Conservation (phyloP, 2,113 vertebrate species). For the Pelmatolapia mariae region DNA sequence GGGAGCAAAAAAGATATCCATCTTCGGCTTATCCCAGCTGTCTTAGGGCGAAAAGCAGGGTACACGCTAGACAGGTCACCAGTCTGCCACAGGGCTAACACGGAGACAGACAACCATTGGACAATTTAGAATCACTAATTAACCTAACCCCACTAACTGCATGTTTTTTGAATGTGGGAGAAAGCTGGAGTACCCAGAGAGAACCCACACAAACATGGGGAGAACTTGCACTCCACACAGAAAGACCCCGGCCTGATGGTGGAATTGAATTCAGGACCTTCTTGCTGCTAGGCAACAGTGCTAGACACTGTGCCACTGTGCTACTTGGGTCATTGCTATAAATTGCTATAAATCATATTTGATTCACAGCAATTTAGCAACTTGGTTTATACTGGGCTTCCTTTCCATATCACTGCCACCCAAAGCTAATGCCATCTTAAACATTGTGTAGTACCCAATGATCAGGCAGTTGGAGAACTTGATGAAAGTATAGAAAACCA, state of each 20-base stretch:
- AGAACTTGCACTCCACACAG: not conserved
- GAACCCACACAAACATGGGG: not conserved
- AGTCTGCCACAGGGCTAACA: not conserved
- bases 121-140: not conserved
- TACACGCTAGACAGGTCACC: not conserved
- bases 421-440: not conserved
- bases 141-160: not conserved
- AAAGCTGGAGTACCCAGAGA: not conserved
- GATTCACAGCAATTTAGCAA: not conserved
- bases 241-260: fast-evolving
- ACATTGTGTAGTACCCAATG: not conserved
- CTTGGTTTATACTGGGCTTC: not conserved
- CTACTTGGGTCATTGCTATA: fast-evolving
- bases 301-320: not conserved
- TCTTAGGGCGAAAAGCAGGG: not conserved
- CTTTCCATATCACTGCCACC: not conserved
- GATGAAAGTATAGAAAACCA: not conserved
- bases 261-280: not conserved
- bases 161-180: not conserved
- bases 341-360: not conserved
- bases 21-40: not conserved
- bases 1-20: not conserved
- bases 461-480: not conserved
- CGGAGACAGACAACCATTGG: not conserved
- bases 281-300: not conserved